Evolutionary conservation across 2,113 vertebrate genomes (phyloP).

Genomic region (Circaetus gallicus): DNA sequence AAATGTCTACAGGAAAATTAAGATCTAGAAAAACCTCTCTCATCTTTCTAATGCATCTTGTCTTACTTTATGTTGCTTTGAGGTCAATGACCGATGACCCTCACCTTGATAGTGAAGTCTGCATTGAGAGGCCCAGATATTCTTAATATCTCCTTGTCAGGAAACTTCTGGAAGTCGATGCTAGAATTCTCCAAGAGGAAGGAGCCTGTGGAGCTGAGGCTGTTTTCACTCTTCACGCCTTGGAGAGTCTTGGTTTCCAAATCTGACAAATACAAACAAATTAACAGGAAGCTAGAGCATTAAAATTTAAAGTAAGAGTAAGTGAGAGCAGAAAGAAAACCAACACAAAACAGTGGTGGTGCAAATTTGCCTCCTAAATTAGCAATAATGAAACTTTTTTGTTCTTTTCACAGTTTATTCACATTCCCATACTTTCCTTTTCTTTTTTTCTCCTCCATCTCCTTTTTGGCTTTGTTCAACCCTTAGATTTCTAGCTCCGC

Average conservation of each 20-base stretch:
- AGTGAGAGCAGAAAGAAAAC: background rate
- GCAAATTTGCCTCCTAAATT: background rate
- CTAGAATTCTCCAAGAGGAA: conserved; percentile 90
- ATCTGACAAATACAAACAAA: conserved; percentile 72
- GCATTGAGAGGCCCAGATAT: conserved; percentile 88
- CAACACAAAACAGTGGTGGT: background rate
- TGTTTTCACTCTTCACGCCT: conserved; percentile 84
- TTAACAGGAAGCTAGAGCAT: background rate
- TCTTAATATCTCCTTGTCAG: conserved; percentile 90
- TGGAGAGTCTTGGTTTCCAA: conserved; percentile 93
- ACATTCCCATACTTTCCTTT: background rate
- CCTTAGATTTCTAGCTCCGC: background rate
- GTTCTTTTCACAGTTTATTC: background rate
- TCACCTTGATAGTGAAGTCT: conserved; percentile 94
- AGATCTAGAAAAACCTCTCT: background rate
- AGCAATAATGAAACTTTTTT: background rate
- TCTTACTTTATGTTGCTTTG: background rate
- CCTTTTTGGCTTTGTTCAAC: background rate
- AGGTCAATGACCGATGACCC: background rate
- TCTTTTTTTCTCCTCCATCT: background rate
- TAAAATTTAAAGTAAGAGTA: background rate
- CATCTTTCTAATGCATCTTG: background rate
- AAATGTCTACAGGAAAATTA: background rate
- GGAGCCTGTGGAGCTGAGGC: conserved; percentile 78
- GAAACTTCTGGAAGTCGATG: conserved; percentile 89